Evolutionary conservation across 2,797 vertebrate species (phyloP).

Genomic region (Lutjanus argentimaculatus): DNA sequence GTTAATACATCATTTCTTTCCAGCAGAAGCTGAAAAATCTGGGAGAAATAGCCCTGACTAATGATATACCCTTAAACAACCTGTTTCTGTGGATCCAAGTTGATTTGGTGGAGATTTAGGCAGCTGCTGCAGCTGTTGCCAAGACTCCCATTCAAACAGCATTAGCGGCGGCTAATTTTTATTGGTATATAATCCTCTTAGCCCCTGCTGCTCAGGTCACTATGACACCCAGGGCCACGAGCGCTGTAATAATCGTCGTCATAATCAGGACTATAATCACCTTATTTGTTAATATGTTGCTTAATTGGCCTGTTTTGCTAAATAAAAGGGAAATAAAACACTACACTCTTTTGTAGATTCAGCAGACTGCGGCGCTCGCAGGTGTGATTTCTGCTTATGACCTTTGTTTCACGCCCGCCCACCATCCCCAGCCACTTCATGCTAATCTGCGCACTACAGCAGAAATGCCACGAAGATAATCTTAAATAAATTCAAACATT

Average conservation of each 20-base stretch:
- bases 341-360: not conserved
- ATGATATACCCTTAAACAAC: conserved; percentile 20
- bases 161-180: conserved; percentile 52
- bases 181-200: conserved; percentile 57
- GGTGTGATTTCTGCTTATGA: conserved; percentile 29
- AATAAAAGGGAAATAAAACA: conserved; percentile 22
- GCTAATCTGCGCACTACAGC: conserved; percentile 34
- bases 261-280: conserved; percentile 45
- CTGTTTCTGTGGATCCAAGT: conserved; percentile 18
- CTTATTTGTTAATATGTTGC: conserved; percentile 35
- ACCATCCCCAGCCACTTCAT: conserved; percentile 31
- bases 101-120: conserved; percentile 44
- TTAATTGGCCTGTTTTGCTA: conserved; percentile 31
- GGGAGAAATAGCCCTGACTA: not conserved
- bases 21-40: not conserved
- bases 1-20: not conserved
- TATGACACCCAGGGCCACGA: conserved; percentile 39
- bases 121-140: conserved; percentile 19
- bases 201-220: conserved; percentile 38
- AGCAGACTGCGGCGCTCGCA: conserved; percentile 4
- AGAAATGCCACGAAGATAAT: conserved; percentile 40
- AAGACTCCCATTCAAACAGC: conserved; percentile 30
- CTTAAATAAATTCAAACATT: conserved; percentile 51
- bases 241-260: conserved; percentile 33
- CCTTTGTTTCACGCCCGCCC: conserved; percentile 36